Evolutionary conservation across 2,888 invertebrate species (phyloP).

Genomic region (Cephus runcator): DNA sequence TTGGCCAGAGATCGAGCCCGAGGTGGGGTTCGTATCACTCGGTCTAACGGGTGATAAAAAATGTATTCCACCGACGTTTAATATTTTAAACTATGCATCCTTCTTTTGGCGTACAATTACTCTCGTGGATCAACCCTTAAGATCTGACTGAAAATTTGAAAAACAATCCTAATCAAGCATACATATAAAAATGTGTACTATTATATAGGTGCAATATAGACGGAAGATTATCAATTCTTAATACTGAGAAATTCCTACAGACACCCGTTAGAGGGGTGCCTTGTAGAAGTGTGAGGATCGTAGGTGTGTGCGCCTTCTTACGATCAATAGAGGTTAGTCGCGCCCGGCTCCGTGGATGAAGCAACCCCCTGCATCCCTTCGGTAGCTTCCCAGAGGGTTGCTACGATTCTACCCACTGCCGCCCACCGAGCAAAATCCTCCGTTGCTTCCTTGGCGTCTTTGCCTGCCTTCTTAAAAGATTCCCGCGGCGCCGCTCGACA

Average conservation of each 20-base stretch:
- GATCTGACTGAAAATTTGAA: neutral
- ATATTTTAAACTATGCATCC: neutral
- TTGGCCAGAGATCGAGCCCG: neutral
- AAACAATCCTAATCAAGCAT: neutral
- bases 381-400: neutral
- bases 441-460: constrained; percentile 14
- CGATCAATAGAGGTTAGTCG: constrained; percentile 61
- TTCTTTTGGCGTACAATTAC: neutral
- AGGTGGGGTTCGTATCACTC: neutral
- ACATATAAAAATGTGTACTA: neutral
- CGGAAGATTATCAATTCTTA: neutral
- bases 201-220: neutral
- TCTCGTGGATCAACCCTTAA: neutral
- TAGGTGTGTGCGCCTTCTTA: constrained; percentile 58
- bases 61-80: neutral
- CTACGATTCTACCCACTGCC: constrained; percentile 33
- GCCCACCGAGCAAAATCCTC: constrained; percentile 30
- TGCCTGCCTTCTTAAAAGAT: constrained; percentile 26
- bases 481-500: neutral
- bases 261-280: neutral
- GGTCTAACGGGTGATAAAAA: neutral
- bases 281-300: constrained; percentile 49
- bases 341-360: constrained; percentile 58
- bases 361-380: constrained; percentile 22
- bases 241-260: neutral